Conservation (phyloP, 2,888 invertebrate species). For the Caenorhabditis sulstoni region DNA sequence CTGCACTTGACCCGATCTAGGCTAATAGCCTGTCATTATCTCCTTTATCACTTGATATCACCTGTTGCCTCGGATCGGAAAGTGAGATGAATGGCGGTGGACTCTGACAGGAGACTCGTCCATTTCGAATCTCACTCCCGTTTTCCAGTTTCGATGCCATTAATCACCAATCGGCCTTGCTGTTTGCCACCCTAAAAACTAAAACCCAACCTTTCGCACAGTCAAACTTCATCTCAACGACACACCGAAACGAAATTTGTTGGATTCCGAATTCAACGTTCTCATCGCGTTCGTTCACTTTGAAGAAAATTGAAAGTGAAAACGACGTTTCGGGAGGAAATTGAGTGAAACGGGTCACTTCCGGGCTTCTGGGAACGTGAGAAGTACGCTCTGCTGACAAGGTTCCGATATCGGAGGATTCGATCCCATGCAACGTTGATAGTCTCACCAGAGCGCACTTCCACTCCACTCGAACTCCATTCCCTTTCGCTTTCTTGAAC, state of each 20-base stretch:
- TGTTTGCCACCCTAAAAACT: too few species aligned
- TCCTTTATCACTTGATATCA: slow-evolving; percentile 4
- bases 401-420: too few species aligned
- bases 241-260: too few species aligned
- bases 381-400: background rate
- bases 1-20: background rate
- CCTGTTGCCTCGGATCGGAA: slow-evolving; percentile 2
- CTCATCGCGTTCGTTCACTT: background rate
- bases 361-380: background rate
- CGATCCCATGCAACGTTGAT: background rate
- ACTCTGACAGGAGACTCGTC: background rate
- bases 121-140: background rate
- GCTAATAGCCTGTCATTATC: background rate
- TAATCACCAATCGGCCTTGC: slow-evolving; percentile 20
- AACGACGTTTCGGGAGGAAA: slow-evolving; percentile 5
- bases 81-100: background rate
- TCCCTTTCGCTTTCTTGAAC: background rate
- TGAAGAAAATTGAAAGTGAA: background rate
- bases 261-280: too few species aligned
- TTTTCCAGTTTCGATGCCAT: slow-evolving; percentile 12
- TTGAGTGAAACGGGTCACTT: slow-evolving; percentile 20
- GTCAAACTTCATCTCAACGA: too few species aligned
- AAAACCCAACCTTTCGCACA: too few species aligned
- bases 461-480: background rate
- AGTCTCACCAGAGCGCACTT: background rate